Evolutionary conservation across 2,888 invertebrate genomes (phyloP).

Genomic region (Bhutanitis thaidina): DNA sequence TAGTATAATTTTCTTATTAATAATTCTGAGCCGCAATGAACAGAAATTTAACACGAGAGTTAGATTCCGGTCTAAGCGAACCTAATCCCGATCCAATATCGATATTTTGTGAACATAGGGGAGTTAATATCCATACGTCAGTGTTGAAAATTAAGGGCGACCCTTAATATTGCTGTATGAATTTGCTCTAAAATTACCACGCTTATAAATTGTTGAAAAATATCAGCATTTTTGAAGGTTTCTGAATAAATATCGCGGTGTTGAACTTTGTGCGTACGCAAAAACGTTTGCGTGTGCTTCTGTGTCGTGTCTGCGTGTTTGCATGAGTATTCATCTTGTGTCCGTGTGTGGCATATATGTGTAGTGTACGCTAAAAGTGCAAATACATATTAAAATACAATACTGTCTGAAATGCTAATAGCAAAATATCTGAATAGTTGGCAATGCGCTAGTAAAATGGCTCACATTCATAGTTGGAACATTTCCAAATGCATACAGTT

Average conservation of each 20-base stretch:
- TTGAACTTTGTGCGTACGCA: too few relatives aligned
- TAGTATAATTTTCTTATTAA: not conserved
- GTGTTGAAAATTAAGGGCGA: not conserved
- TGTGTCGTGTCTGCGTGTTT: too few relatives aligned
- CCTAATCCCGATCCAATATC: not conserved
- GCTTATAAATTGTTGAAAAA: too few relatives aligned
- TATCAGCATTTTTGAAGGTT: too few relatives aligned
- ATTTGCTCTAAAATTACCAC: not conserved
- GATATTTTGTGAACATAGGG: not conserved
- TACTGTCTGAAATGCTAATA: too few relatives aligned
- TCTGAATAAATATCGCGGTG: too few relatives aligned
- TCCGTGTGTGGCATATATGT: too few relatives aligned
- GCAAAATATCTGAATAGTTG: slow-evolving; percentile 1
- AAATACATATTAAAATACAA: too few relatives aligned
- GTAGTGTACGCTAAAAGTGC: too few relatives aligned
- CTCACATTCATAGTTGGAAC: slow-evolving; percentile 3
- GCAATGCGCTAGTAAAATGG: slow-evolving; percentile 6
- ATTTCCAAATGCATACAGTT: slow-evolving; percentile 9
- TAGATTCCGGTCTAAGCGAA: not conserved
- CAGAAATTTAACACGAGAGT: not conserved
- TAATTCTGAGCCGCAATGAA: not conserved
- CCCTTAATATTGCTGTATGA: not conserved
- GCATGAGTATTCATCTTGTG: too few relatives aligned
- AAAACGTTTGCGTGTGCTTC: too few relatives aligned
- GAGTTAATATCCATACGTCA: not conserved